These are phyloP conservation scores for Salticus scenicus DNA, from an alignment of 2,888 invertebrate genomes.

Conservation along the genomic window DNA sequence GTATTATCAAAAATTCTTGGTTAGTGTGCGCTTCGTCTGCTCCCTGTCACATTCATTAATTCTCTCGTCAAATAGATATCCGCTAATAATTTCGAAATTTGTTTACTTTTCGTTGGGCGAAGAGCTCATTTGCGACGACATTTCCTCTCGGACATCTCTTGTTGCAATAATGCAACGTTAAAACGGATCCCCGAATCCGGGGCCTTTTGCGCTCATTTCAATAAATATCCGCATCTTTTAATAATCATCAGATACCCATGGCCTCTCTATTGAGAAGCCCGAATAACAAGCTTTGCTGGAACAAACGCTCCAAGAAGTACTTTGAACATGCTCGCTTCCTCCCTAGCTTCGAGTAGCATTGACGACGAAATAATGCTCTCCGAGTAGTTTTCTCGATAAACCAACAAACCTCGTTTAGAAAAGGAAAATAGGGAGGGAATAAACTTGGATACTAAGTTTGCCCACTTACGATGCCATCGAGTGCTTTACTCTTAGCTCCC, in stretches of 20 bases:
- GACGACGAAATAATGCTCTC: conserved; percentile 51
- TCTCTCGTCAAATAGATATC: conserved; percentile 4
- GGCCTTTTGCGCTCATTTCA: conserved; percentile 34
- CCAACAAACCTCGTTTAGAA: conserved; percentile 45
- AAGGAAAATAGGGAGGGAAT: conserved; percentile 19
- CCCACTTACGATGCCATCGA: conserved; percentile 49
- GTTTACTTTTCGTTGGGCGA: conserved; percentile 17
- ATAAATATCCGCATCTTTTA: conserved; percentile 33
- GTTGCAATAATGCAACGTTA: conserved; percentile 25
- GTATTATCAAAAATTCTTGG: not conserved
- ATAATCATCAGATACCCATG: conserved; percentile 31
- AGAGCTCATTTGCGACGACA: conserved; percentile 20
- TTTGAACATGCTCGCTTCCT: conserved; percentile 31
- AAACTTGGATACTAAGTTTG: conserved; percentile 24
- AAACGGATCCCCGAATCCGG: conserved; percentile 16
- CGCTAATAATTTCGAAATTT: conserved; percentile 3
- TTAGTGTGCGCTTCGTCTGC: not conserved
- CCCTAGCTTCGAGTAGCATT: conserved; percentile 34
- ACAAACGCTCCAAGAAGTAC: conserved; percentile 51
- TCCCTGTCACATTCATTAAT: conserved; percentile 1
- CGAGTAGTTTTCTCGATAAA: conserved; percentile 60
- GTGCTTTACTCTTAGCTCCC: conserved; percentile 24
- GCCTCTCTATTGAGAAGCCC: conserved; percentile 13
- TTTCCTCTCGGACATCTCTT: conserved; percentile 26
- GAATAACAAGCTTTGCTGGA: conserved; percentile 38